phyloP scores from a whole-genome alignment of 2,888 invertebrate genomes.

The Dolichopus griseipennis region DNA sequence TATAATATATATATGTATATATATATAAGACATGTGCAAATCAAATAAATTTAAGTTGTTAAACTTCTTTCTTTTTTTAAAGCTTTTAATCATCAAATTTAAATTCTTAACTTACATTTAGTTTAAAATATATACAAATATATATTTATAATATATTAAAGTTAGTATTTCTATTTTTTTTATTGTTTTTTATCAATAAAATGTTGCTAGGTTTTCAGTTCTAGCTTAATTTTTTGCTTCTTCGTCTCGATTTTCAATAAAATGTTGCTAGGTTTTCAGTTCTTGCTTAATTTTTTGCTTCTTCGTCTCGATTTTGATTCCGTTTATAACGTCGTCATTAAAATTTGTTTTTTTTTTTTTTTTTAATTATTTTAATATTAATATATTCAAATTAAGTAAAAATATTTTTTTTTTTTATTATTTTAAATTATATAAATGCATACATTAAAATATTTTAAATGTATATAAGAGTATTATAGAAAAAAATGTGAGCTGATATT shows the following conservation, averaged over 20 bases:
- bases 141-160: too few relatives aligned
- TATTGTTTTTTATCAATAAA: too few relatives aligned
- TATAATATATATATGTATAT: too few relatives aligned
- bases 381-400: conserved; percentile 1
- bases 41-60: neutral
- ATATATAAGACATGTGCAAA: too few relatives aligned
- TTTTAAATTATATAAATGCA: neutral
- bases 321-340: conserved; percentile 4
- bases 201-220: too few relatives aligned
- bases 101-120: neutral
- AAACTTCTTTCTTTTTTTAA: neutral
- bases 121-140: neutral
- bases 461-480: neutral
- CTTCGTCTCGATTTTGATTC: neutral
- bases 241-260: too few relatives aligned
- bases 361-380: neutral
- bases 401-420: neutral
- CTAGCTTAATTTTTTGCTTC: too few relatives aligned
- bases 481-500: neutral
- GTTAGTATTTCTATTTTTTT: too few relatives aligned
- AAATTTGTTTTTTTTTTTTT: neutral
- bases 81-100: neutral
- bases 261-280: too few relatives aligned
- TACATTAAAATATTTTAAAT: neutral
- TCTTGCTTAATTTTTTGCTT: too few relatives aligned